Evolutionary conservation across 2,797 vertebrate genomes (phyloP).

Genomic region (Potorous gilbertii): DNA sequence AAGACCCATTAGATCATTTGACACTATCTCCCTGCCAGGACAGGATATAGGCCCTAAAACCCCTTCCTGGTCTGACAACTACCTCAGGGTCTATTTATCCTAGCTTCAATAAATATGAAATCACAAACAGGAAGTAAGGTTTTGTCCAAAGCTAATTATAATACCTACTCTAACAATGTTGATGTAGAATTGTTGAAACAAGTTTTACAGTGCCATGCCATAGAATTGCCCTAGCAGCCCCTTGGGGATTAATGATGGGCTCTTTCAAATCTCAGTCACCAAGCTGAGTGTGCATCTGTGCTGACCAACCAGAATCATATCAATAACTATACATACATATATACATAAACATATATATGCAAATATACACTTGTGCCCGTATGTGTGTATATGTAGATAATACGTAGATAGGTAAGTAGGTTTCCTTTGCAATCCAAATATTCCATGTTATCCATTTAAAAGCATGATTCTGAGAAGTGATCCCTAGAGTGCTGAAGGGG

Average conservation of each 20-base stretch:
- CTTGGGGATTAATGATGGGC: not conserved
- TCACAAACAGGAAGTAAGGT: slow-evolving; percentile 74
- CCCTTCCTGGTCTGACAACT: slow-evolving; percentile 68
- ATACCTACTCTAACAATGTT: slow-evolving; percentile 59
- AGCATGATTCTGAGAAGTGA: not conserved
- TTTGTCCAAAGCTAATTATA: slow-evolving; percentile 60
- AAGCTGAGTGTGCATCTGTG: not conserved
- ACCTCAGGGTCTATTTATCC: slow-evolving; percentile 63
- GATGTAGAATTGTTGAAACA: slow-evolving; percentile 17
- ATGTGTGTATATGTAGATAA: not conserved
- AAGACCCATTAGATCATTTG: slow-evolving; percentile 73
- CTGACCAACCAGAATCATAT: not conserved
- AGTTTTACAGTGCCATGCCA: slow-evolving; percentile 10
- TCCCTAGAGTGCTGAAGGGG: not conserved
- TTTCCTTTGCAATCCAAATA: not conserved
- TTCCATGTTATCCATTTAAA: not conserved
- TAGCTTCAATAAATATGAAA: slow-evolving; percentile 68
- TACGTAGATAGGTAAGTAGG: not conserved
- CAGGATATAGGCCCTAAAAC: slow-evolving; percentile 73
- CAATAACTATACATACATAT: not conserved
- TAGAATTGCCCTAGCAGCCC: not conserved
- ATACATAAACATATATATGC: not conserved
- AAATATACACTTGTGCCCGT: not conserved
- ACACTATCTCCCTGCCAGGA: slow-evolving; percentile 60
- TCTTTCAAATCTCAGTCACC: not conserved